Conservation (phyloP, 2,888 invertebrate genomes). For the Caenorhabditis zanzibari region DNA sequence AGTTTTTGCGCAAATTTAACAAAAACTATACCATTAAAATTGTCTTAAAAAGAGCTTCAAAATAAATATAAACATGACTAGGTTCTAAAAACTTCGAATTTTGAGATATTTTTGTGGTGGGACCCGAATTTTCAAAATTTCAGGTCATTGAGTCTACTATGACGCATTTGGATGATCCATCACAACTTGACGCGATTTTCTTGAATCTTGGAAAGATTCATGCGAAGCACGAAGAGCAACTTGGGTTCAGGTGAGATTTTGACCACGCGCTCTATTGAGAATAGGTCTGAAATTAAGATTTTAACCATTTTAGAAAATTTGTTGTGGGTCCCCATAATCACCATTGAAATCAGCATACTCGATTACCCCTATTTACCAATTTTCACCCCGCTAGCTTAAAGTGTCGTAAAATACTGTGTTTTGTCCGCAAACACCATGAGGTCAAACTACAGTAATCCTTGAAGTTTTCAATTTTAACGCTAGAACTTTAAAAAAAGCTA, state of each 20-base stretch:
- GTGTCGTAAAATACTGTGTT: neutral
- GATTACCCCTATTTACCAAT: neutral
- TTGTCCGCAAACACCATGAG: constrained; percentile 1
- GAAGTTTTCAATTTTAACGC: no score
- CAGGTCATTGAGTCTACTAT: constrained; percentile 76
- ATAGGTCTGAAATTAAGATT: neutral
- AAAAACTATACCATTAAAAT: no score
- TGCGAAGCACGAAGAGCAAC: constrained; percentile 74
- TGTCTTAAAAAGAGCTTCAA: neutral
- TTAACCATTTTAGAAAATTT: no score
- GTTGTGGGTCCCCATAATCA: no score
- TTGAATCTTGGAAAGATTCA: constrained; percentile 76
- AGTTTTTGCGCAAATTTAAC: no score
- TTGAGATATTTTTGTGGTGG: neutral
- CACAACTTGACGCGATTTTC: constrained; percentile 71
- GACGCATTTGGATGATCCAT: constrained; percentile 72
- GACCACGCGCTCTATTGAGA: neutral
- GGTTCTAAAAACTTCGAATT: neutral
- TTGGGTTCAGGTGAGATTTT: constrained; percentile 72
- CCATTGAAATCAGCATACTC: no score
- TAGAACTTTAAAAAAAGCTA: no score
- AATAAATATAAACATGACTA: constrained; percentile 4
- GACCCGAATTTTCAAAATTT: neutral
- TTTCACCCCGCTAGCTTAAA: neutral
- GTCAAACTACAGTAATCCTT: neutral